Percentiles rank a stretch among this genome's conserved stretches.
Conservation (phyloP, 2,888 invertebrate species). For the Dastarcus helophoroides region DNA sequence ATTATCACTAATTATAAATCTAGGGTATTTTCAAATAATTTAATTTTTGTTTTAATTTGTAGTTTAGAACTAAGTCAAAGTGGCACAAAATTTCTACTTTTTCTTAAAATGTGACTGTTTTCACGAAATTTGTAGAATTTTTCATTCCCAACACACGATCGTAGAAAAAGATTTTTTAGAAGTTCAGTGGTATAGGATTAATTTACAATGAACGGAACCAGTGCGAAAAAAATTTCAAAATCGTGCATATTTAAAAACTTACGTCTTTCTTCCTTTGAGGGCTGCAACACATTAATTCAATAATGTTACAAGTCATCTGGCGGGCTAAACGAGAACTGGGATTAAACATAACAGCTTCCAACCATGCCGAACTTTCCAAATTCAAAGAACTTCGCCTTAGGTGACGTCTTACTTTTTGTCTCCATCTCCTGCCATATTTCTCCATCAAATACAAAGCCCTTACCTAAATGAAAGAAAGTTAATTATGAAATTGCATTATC, state of each 20-base stretch:
- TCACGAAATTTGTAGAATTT: no score
- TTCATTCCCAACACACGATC: no score
- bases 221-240: conserved; percentile 1
- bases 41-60: no score
- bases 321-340: conserved; percentile 81
- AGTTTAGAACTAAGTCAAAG: no score
- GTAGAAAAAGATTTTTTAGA: no score
- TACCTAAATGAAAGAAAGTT: no score
- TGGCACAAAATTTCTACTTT: no score
- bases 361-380: conserved; percentile 66
- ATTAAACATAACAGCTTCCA: conserved; percentile 86
- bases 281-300: conserved; percentile 68
- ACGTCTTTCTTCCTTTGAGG: conserved; percentile 57
- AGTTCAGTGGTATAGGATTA: no score
- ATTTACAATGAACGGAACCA: not conserved
- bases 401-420: conserved; percentile 26
- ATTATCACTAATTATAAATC: no score
- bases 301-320: conserved; percentile 79
- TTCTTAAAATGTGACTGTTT: no score
- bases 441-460: conserved; percentile 52
- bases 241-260: conserved; percentile 4
- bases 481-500: no score
- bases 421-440: conserved; percentile 66
- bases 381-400: conserved; percentile 42
- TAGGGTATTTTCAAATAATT: no score